These are phyloP conservation scores for Rallus limicola DNA, from an alignment of 2,113 vertebrate genomes.

Conservation along the genomic window DNA sequence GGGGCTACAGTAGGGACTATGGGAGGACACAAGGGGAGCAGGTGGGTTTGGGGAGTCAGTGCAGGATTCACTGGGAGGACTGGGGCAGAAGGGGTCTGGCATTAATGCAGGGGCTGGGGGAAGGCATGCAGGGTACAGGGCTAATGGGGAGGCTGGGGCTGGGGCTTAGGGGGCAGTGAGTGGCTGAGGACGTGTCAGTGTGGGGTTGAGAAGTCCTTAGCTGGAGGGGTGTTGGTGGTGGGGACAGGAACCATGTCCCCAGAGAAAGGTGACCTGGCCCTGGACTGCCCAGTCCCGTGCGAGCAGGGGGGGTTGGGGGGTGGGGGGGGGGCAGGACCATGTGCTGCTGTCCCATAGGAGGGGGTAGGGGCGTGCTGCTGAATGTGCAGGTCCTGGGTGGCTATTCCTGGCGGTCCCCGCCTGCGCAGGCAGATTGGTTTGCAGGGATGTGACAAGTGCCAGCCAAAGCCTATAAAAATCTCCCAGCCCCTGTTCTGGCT, in stretches of 20 bases:
- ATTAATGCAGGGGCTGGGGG: background rate
- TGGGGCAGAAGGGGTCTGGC: background rate
- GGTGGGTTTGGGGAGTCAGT: too few relatives aligned
- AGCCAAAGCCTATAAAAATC: constrained; percentile 60
- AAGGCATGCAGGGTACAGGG: background rate
- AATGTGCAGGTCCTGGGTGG: constrained; percentile 53
- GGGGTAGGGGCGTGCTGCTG: constrained; percentile 41
- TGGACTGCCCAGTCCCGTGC: background rate
- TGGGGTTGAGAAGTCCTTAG: background rate
- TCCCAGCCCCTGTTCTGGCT: background rate
- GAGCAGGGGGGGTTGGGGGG: background rate
- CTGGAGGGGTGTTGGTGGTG: background rate
- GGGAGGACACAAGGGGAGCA: accelerated
- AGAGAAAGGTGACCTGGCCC: constrained; percentile 46
- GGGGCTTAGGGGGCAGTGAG: too few relatives aligned
- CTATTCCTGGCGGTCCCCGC: constrained; percentile 66
- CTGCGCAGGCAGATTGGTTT: constrained; percentile 63
- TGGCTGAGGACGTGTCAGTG: background rate
- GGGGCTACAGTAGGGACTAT: background rate
- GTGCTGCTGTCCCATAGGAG: constrained; percentile 16
- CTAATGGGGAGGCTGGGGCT: too few relatives aligned
- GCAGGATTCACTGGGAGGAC: background rate
- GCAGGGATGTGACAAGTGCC: constrained; percentile 61
- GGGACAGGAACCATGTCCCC: background rate
- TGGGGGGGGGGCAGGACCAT: background rate